phyloP scores from a whole-genome alignment of 35 echinoderm and acorn worm genomes.

The Eucidaris tribuloides region DNA sequence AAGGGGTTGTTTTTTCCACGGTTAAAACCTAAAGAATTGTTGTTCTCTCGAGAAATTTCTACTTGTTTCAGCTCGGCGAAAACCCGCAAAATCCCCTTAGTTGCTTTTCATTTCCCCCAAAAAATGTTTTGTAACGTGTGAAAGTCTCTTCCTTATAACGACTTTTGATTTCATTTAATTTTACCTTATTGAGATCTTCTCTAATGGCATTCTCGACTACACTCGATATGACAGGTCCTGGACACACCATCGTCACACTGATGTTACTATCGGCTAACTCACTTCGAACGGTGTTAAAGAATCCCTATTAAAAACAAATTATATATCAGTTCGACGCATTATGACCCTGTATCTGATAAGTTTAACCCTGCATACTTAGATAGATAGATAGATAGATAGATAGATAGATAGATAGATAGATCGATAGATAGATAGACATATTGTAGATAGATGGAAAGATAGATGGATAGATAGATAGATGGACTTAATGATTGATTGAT shows the following conservation, averaged over 20 bases:
- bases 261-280: constrained; percentile 58
- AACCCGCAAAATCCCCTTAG: not conserved
- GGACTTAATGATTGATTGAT: not conserved
- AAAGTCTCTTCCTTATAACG: not conserved
- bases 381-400: not conserved
- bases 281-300: constrained; percentile 58
- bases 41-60: not conserved
- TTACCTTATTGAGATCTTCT: constrained; percentile 63
- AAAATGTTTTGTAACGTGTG: not conserved
- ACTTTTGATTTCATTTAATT: not conserved
- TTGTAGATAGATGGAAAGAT: not conserved
- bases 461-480: not conserved
- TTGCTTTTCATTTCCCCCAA: not conserved
- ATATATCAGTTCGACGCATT: not conserved
- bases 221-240: constrained; percentile 72
- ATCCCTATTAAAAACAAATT: constrained; percentile 61
- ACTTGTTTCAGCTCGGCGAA: not conserved
- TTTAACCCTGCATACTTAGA: not conserved
- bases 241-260: constrained; percentile 67
- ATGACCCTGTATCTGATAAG: not conserved
- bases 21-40: not conserved
- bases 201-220: constrained; percentile 64
- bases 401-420: not conserved
- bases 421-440: not conserved
- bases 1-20: not conserved